A percentile compares a stretch with the other conserved stretches of the same genome.
Evolutionary conservation across 2,797 vertebrate species (phyloP).

Genomic region (Poeciliopsis paucimaculata): DNA sequence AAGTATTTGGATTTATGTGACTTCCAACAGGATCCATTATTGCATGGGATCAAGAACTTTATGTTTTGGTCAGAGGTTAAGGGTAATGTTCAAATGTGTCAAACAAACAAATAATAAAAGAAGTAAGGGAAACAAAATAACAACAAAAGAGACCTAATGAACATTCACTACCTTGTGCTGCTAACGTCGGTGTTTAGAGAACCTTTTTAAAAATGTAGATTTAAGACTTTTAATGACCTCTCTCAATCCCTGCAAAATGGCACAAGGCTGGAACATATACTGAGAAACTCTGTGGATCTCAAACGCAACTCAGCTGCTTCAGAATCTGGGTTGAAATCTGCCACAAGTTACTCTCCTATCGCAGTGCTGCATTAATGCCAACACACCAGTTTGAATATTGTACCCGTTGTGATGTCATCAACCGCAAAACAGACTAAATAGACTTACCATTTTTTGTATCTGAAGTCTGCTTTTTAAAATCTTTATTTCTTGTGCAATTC

Average conservation of each 20-base stretch:
- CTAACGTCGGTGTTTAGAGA: neutral
- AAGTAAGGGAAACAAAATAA: neutral
- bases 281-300: neutral
- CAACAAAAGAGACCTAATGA: neutral
- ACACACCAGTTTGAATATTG: neutral
- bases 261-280: neutral
- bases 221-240: neutral
- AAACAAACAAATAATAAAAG: neutral
- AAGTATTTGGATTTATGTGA: neutral
- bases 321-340: neutral
- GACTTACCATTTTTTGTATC: neutral
- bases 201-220: neutral
- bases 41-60: neutral
- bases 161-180: neutral
- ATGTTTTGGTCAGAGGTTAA: neutral
- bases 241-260: neutral
- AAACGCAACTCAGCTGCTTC: neutral
- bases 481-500: neutral
- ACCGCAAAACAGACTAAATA: neutral
- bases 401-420: neutral
- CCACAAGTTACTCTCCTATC: neutral
- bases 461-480: neutral
- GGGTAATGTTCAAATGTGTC: neutral
- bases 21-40: neutral
- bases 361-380: no score